Evolutionary conservation across 2,113 vertebrate genomes (phyloP), one percentile per base, ranked within the genome.

Genomic region (Cranoglanis bouderius): DNA sequence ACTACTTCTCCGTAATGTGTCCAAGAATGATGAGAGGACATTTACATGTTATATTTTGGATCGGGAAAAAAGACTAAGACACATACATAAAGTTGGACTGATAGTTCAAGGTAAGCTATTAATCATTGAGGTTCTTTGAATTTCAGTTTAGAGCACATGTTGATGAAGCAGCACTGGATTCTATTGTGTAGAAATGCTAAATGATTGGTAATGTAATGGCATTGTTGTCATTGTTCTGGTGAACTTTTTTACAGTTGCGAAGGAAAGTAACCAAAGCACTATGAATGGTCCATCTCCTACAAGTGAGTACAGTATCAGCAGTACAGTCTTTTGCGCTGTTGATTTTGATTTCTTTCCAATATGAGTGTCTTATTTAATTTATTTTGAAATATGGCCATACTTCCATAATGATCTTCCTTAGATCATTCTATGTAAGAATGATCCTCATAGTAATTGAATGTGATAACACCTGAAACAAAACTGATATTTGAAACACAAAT

Each of bases 61-160:
- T 4, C 0, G 0, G 0, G 3, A 24, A 63, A 0, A 2, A 0
- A 9, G 0, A 7, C 1, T 72, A 2, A 0, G 10, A 0, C 0
- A 18, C 0, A 0, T 0, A 0, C 9, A 29, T 3, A 1, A 49
- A 1, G 78, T 91, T 55, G n/a, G 13, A 32, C 43, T 91, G 38
- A 88, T 40, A 7, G n/a, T 80, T 32, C 5, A 26, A 43, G 87
- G 87, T 83, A 83, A 83, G 74, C 74, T 26, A 21, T 43, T 49
- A 43, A 77, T 6, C 6, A 29, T 75, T 40, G 13, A 86, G 19
- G 9, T 74, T 72, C 7, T 46, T 51, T 49, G 21, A 35, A 87
- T 82, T 70, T 26, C 35, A 51, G 10, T 51, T 46, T 18, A 24
- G 5, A n/a, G 2, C n/a, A n/a, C 18, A 35, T 14, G 7, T 81